These are phyloP conservation scores for Arion vulgaris DNA, from an alignment of 1,140 invertebrate genomes.

Conservation along the genomic window DNA sequence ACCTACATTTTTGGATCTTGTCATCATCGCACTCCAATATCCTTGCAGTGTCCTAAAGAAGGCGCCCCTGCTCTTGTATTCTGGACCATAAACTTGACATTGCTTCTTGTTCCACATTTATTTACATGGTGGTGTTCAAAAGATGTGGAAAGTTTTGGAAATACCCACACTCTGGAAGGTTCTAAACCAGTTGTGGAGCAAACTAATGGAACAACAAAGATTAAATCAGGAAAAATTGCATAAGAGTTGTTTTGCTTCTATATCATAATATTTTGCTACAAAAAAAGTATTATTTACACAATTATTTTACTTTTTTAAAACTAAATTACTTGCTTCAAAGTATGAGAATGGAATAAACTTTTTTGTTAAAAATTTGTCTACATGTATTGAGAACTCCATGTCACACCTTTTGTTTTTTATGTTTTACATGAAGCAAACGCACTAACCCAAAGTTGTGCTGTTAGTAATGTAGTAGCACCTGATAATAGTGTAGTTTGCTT, in stretches of 20 bases:
- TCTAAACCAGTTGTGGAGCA: constrained; percentile 5
- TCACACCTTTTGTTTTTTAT: too few relatives aligned
- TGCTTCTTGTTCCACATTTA: constrained; percentile 60
- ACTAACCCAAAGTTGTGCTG: too few relatives aligned
- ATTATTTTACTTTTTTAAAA: too few relatives aligned
- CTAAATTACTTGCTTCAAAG: too few relatives aligned
- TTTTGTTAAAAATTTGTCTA: too few relatives aligned
- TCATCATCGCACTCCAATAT: constrained; percentile 56
- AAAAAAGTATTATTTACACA: too few relatives aligned
- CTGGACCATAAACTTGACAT: constrained; percentile 53
- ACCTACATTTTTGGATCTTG: constrained; percentile 58
- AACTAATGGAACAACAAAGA: not conserved
- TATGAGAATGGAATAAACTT: too few relatives aligned
- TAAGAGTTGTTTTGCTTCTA: not conserved
- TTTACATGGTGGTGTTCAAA: constrained; percentile 46
- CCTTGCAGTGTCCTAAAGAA: constrained; percentile 47
- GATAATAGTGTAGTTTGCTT: too few relatives aligned
- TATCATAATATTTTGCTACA: too few relatives aligned
- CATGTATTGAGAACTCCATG: too few relatives aligned
- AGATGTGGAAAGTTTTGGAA: constrained; percentile 3
- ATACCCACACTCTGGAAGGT: not conserved
- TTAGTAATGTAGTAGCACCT: too few relatives aligned
- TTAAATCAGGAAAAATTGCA: not conserved
- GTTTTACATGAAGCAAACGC: too few relatives aligned
- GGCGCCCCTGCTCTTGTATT: constrained; percentile 46